These are phyloP conservation scores for Harlomillsia oculata DNA, from an alignment of 1,140 invertebrate genomes.

Conservation along the genomic window DNA sequence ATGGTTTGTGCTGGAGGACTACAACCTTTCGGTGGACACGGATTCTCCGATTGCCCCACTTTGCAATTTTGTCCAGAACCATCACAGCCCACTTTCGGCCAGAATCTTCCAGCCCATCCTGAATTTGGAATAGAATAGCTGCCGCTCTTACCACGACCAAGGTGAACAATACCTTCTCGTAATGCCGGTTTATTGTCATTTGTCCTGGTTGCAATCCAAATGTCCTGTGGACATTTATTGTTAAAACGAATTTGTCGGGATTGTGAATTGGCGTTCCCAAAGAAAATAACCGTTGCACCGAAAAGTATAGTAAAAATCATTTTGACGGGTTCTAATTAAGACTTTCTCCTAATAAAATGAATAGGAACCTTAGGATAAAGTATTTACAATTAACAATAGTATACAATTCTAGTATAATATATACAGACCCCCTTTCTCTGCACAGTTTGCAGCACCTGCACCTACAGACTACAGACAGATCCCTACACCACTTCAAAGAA, in stretches of 20 bases:
- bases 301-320: too few species aligned
- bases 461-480: too few species aligned
- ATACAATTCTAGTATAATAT: too few species aligned
- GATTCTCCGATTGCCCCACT: slow-evolving; percentile 12
- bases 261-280: too few species aligned
- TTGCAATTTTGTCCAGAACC: slow-evolving; percentile 17
- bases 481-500: too few species aligned
- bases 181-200: neutral
- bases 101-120: slow-evolving; percentile 24
- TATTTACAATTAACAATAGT: too few species aligned
- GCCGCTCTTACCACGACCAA: neutral
- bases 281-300: too few species aligned
- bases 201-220: slow-evolving; percentile 10
- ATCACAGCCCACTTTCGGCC: slow-evolving; percentile 22
- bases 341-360: too few species aligned
- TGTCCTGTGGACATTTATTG: neutral
- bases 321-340: too few species aligned
- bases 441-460: too few species aligned
- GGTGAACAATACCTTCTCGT: neutral
- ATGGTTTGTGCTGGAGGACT: slow-evolving; percentile 24
- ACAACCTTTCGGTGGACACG: slow-evolving; percentile 17
- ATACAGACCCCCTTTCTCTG: too few species aligned
- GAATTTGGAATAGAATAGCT: slow-evolving; percentile 12
- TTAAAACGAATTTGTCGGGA: neutral
- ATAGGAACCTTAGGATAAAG: too few species aligned